A percentile compares a stretch with the other conserved stretches of the same genome.
Conservation (phyloP, 2,888 invertebrate genomes). For the Catotricha subobsoleta region DNA sequence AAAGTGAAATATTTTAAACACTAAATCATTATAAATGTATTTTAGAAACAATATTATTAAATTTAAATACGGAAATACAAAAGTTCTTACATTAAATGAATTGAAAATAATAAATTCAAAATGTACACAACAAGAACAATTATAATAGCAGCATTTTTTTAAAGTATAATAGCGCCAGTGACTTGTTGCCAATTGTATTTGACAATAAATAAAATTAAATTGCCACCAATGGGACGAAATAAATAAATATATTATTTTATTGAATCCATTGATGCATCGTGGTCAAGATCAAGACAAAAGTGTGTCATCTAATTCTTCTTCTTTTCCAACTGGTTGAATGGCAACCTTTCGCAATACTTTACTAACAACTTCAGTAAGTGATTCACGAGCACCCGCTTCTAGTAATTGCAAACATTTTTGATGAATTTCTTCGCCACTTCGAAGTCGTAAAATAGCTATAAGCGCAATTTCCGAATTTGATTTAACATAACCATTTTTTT, state of each 20-base stretch:
- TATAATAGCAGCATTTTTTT: neutral
- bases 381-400: conserved; percentile 77
- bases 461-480: conserved; percentile 87
- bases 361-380: conserved; percentile 71
- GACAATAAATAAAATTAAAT: neutral
- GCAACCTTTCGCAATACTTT: conserved; percentile 70
- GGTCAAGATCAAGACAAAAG: conserved; percentile 52
- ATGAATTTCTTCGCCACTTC: conserved; percentile 51
- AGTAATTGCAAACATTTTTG: conserved; percentile 60
- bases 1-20: too few relatives aligned
- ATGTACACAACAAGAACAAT: too few relatives aligned
- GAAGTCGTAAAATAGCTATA: conserved; percentile 64
- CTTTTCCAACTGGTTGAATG: conserved; percentile 61
- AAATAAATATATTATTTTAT: neutral
- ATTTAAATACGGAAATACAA: too few relatives aligned
- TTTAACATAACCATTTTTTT: conserved; percentile 90
- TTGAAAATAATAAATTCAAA: too few relatives aligned
- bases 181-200: neutral
- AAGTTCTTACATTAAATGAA: too few relatives aligned
- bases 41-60: too few relatives aligned
- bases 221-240: neutral
- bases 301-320: conserved; percentile 86
- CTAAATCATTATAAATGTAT: too few relatives aligned
- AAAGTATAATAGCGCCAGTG: neutral
- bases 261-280: neutral